Conservation (phyloP, 2,888 invertebrate genomes). For the Drosophila vallismaia region DNA sequence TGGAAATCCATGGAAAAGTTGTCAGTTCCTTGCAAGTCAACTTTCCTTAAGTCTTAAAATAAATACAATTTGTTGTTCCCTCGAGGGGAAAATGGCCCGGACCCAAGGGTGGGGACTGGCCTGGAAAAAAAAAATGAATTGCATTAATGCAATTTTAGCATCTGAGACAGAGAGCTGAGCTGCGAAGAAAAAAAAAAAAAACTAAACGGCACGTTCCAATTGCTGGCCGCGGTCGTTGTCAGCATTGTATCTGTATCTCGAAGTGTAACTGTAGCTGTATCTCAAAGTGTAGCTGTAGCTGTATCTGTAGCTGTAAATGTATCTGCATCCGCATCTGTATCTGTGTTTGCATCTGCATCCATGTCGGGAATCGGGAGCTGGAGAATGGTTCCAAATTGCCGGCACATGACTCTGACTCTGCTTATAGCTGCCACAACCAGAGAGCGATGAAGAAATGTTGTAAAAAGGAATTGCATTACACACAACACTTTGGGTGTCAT, state of each 20-base stretch:
- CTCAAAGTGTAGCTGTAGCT: slow-evolving; percentile 23
- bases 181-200: slow-evolving; percentile 24
- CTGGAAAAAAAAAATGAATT: slow-evolving; percentile 28
- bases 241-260: slow-evolving; percentile 29
- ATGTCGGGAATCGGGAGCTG: slow-evolving; percentile 24
- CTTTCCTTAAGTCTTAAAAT: slow-evolving; percentile 24
- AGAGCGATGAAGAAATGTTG: slow-evolving; percentile 45
- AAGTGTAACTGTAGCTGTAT: slow-evolving; percentile 27
- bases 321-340: slow-evolving; percentile 30
- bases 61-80: slow-evolving; percentile 58
- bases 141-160: slow-evolving; percentile 74
- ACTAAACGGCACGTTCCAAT: slow-evolving; percentile 57
- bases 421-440: slow-evolving; percentile 11
- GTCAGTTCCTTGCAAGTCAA: neutral
- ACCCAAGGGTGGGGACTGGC: slow-evolving; percentile 2
- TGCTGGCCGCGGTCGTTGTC: slow-evolving; percentile 41
- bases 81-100: slow-evolving; percentile 30
- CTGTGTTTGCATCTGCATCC: slow-evolving; percentile 24
- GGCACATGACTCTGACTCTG: slow-evolving; percentile 54
- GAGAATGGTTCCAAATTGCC: slow-evolving; percentile 63
- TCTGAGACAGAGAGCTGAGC: slow-evolving; percentile 37
- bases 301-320: slow-evolving; percentile 20
- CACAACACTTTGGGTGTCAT: slow-evolving; percentile 57
- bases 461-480: slow-evolving; percentile 72
- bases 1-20: slow-evolving; percentile 20